These are phyloP conservation scores for Anniella stebbinsi DNA, from an alignment of 2,797 vertebrate species.

Conservation along the genomic window DNA sequence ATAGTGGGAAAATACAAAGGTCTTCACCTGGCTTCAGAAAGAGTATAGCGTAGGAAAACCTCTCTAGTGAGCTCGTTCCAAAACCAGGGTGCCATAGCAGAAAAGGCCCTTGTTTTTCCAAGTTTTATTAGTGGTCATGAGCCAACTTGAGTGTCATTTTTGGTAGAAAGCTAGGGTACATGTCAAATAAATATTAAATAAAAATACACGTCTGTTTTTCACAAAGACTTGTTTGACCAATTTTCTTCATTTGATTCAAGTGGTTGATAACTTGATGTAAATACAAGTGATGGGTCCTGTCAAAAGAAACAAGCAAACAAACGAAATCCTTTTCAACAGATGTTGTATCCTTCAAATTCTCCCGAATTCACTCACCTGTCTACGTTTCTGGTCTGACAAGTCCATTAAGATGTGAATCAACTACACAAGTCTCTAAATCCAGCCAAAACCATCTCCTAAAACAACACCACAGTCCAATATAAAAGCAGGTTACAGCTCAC, in stretches of 20 bases:
- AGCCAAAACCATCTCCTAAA: conserved; percentile 8
- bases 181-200: background rate
- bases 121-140: no score
- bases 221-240: background rate
- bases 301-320: background rate
- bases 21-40: no score
- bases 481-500: background rate
- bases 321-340: background rate
- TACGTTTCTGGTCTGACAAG: conserved; percentile 13
- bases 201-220: background rate
- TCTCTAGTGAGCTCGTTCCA: no score
- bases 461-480: rapidly evolving
- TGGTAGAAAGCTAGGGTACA: background rate
- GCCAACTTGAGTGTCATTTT: no score
- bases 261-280: background rate
- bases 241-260: background rate
- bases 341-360: background rate
- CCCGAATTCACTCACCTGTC: background rate
- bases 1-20: no score
- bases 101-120: no score
- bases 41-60: no score
- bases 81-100: no score
- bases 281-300: background rate
- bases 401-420: conserved; percentile 50
- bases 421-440: conserved; percentile 23